These are phyloP conservation scores for Mesorhabditis spiculigera DNA, from an alignment of 2,888 invertebrate species.

Conservation along the genomic window DNA sequence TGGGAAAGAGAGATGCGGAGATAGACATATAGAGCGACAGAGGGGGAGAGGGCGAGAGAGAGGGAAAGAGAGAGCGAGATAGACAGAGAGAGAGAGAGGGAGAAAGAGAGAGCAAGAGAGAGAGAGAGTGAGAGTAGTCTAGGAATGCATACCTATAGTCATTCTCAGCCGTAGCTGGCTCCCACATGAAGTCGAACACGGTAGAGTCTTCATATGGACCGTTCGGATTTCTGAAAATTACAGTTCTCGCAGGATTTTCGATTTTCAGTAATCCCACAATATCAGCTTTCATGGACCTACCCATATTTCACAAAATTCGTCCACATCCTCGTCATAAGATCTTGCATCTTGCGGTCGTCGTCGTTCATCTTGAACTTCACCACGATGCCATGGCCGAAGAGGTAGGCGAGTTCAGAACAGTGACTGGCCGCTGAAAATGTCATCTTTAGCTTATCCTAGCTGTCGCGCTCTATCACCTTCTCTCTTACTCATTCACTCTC, in stretches of 20 bases:
- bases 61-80: too few species aligned
- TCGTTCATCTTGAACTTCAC: constrained; percentile 44
- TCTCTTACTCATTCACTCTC: too few species aligned
- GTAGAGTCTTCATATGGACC: constrained; percentile 43
- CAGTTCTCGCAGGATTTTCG: background rate
- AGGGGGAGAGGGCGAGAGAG: too few species aligned
- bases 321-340: constrained; percentile 47
- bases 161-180: constrained; percentile 29
- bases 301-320: constrained; percentile 55
- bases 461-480: too few species aligned
- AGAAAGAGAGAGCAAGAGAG: too few species aligned
- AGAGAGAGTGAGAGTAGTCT: too few species aligned
- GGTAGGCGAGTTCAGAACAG: constrained; percentile 48
- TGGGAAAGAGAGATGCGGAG: too few species aligned
- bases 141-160: constrained; percentile 17
- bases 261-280: too few species aligned
- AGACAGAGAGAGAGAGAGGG: too few species aligned
- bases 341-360: constrained; percentile 38
- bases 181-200: constrained; percentile 48
- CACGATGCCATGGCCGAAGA: constrained; percentile 50
- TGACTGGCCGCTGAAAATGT: constrained; percentile 35
- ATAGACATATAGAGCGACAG: too few species aligned
- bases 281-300: constrained; percentile 14
- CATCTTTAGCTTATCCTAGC: too few species aligned
- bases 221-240: constrained; percentile 47